Percentiles rank a stretch among this genome's conserved stretches.
Evolutionary conservation across 1,140 invertebrate genomes (phyloP).

Genomic region (Drusus annulatus): DNA sequence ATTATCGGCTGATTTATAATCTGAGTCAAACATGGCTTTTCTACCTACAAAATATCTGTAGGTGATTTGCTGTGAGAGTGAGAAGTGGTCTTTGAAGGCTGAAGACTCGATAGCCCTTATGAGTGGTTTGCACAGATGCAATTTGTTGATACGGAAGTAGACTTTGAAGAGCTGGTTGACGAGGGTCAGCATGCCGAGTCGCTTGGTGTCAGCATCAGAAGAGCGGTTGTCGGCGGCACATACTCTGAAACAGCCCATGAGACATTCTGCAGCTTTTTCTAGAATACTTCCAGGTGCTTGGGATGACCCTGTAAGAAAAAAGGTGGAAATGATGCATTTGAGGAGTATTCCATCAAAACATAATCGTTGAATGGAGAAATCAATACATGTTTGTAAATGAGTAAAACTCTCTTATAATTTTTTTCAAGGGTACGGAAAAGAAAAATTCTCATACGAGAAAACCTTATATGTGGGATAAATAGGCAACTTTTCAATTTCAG

Average conservation of each 20-base stretch:
- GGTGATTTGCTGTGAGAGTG: conserved; percentile 90
- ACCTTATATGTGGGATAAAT: too few relatives aligned
- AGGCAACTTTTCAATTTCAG: too few relatives aligned
- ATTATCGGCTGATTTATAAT: conserved; percentile 93
- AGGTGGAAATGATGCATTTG: background rate
- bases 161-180: conserved; percentile 99
- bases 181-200: conserved; percentile 95
- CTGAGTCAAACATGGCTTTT: conserved; percentile 98
- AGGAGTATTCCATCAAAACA: too few relatives aligned
- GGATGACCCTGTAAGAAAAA: conserved; percentile 50
- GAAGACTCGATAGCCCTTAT: conserved; percentile 96
- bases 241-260: conserved; percentile 95
- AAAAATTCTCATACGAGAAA: too few relatives aligned
- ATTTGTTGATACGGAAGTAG: conserved; percentile 97
- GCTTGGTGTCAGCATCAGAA: conserved; percentile 91
- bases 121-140: conserved; percentile 96
- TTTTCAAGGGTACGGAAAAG: too few relatives aligned
- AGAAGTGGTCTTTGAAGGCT: conserved; percentile 90
- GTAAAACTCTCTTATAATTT: too few relatives aligned
- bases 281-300: conserved; percentile 83
- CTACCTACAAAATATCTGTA: conserved; percentile 98
- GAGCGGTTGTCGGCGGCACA: conserved; percentile 94
- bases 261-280: conserved; percentile 94
- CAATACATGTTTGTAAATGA: too few relatives aligned
- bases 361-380: too few relatives aligned